Evolutionary conservation across 2,888 invertebrate species (phyloP).

Genomic region (Chymomyza amoena): DNA sequence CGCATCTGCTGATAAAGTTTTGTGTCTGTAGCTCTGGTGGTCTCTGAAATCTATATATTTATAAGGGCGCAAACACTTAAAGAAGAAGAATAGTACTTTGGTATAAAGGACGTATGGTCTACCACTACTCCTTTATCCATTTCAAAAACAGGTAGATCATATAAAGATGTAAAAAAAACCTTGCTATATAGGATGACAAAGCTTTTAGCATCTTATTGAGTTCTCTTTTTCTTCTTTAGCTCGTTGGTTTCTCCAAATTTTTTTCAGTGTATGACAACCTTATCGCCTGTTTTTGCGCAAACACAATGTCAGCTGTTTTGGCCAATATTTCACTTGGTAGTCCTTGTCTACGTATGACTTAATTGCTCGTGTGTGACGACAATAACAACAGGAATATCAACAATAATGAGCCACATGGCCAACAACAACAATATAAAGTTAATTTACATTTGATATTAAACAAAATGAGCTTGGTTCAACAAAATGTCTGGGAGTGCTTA

Average conservation of each 20-base stretch:
- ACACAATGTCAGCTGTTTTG: neutral
- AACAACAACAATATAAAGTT: constrained; percentile 28
- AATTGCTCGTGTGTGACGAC: constrained; percentile 38
- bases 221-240: no score
- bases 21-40: no score
- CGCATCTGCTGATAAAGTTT: no score
- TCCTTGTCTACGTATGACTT: constrained; percentile 27
- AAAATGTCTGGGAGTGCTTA: neutral
- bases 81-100: no score
- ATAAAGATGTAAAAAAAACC: no score
- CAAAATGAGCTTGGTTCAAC: constrained; percentile 32
- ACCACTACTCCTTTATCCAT: no score
- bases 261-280: neutral
- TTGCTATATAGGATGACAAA: no score
- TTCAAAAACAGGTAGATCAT: no score
- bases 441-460: constrained; percentile 60
- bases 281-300: neutral
- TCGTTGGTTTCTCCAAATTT: neutral
- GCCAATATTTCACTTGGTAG: constrained; percentile 5
- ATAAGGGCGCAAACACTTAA: no score
- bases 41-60: no score
- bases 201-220: no score
- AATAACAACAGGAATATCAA: constrained; percentile 21
- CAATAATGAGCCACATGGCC: neutral
- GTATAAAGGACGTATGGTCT: no score